Evolutionary conservation across 30 jellyfish, hydroid and myxozoan genomes (phyloP).

Genomic region (Aurelia aurita complex sp. Pacific): DNA sequence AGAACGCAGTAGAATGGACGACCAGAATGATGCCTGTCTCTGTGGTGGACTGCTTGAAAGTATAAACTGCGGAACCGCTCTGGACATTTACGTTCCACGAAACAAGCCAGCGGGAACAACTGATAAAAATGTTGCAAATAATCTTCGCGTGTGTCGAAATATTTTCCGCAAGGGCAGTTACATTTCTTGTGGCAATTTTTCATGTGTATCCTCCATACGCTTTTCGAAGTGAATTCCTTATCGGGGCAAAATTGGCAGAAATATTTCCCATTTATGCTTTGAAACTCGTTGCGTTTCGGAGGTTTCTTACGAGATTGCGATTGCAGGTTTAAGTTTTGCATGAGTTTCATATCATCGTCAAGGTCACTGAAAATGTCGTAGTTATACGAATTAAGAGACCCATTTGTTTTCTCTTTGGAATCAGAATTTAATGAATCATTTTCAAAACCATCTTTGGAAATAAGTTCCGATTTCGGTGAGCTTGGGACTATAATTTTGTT

Average conservation of each 20-base stretch:
- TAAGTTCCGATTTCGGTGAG: not conserved
- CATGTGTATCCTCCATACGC: constrained; percentile 75
- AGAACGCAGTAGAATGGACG: constrained; percentile 75
- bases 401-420: not conserved
- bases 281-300: not conserved
- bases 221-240: constrained; percentile 32
- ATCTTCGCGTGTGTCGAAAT: constrained; percentile 73
- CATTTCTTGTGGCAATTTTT: constrained; percentile 79
- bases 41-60: constrained; percentile 87
- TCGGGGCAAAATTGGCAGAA: constrained; percentile 68
- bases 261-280: constrained; percentile 11
- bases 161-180: constrained; percentile 81
- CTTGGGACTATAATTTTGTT: not conserved
- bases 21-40: constrained; percentile 61
- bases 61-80: constrained; percentile 88
- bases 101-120: constrained; percentile 81
- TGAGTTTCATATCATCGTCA: not conserved
- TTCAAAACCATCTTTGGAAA: not conserved
- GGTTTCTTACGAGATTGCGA: no score
- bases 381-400: not conserved
- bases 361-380: constrained; percentile 18
- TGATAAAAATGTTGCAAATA: constrained; percentile 75
- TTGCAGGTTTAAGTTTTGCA: no score
- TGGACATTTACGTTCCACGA: constrained; percentile 88
- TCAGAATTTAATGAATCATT: not conserved